Base-by-base conservation (phyloP, 2,113 vertebrate species). In the Taurulus bubalis region DNA sequence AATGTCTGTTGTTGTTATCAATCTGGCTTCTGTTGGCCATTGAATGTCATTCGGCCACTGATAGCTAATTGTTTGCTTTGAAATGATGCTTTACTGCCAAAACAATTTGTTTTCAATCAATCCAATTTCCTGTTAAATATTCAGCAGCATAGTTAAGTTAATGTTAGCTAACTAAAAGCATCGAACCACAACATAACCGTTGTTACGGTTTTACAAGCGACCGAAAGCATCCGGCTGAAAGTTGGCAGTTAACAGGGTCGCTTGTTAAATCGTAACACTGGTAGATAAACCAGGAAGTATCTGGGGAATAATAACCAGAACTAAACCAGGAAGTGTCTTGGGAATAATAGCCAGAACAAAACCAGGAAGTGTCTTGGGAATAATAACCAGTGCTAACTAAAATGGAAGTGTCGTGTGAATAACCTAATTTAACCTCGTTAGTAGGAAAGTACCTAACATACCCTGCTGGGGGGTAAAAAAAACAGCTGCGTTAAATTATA, bases 401-500 rank as follows among this genome's bases (percentile, higher is more conserved):
- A 18, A 68, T 15, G 62, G 67, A 83, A 59, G 67, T 45, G 4
- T 3, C 22, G 3, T 14, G 16, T 10, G 9, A 53, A 53, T 36
- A 36, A 22, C 3, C 16, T 36, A 22, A n/a, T 2, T 24, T 15
- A 28, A 2, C 12, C 51, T 4, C 12, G 42, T 15, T 15, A 45
- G 42, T 3, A 15, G 56, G 76, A 70, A 78, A 71, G 76, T 79
- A 74, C 71, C 79, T 2, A 26, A 14, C n/a, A 42, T 15, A 1
- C 42, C 15, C 51, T 8, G 26, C 2, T 1, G 45, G 45, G 45
- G 45, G 16, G 16, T 0, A 18, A 3, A 14, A 11, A 3, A 42
- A 14, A 10, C 40, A 40, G 2, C 40, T 10, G 40, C 14, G 42
- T 15, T 8, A 24, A 16, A 8, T 34, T 12, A 8, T 20, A 2